Percentiles rank a stretch among this genome's conserved stretches.
Evolutionary conservation across 2,113 vertebrate species (phyloP).

Genomic region (Sula dactylatra): DNA sequence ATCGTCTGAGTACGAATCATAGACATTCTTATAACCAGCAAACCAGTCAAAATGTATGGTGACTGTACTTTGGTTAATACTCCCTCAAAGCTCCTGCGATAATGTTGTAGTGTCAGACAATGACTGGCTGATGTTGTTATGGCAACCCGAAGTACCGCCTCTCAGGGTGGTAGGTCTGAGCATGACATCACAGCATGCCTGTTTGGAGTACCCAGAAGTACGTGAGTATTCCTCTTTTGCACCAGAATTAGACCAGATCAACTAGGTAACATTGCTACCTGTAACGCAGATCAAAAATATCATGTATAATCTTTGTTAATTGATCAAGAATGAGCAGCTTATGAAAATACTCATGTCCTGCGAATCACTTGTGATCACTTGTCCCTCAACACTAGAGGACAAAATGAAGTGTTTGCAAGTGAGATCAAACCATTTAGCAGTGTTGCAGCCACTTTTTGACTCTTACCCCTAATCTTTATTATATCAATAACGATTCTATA

Average conservation of each 20-base stretch:
- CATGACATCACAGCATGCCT: neutral
- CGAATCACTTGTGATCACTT: neutral
- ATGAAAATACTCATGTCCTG: neutral
- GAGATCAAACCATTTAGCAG: neutral
- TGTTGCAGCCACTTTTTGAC: neutral
- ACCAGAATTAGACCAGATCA: neutral
- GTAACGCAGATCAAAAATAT: neutral
- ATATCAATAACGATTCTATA: neutral
- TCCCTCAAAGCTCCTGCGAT: neutral
- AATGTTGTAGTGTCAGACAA: conserved; percentile 14
- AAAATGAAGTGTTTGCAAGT: neutral
- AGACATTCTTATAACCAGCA: neutral
- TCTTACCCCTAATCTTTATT: neutral
- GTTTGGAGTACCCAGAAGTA: conserved; percentile 28
- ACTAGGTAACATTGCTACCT: neutral
- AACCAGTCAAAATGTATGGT: neutral
- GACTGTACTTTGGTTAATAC: conserved; percentile 21
- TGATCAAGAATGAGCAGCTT: neutral
- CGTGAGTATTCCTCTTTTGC: neutral
- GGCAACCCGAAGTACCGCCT: conserved; percentile 21
- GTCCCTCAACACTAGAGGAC: neutral
- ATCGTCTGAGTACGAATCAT: neutral
- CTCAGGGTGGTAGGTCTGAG: neutral
- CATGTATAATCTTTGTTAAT: neutral
- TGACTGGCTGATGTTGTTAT: conserved; percentile 56